Evolutionary conservation across 1,140 invertebrate species (phyloP).

Genomic region (Diprion similis): DNA sequence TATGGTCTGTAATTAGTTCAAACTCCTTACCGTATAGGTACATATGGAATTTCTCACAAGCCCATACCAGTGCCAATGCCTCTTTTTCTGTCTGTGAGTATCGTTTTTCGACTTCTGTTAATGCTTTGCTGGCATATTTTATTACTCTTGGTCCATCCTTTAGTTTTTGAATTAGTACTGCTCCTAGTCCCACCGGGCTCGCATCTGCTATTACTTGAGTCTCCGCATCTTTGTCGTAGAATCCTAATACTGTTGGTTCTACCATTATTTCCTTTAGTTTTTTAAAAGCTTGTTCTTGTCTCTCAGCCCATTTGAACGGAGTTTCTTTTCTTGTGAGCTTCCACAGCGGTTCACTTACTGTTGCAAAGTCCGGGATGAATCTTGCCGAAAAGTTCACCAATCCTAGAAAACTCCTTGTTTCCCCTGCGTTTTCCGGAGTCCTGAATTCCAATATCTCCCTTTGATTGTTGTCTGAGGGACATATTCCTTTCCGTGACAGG

Average conservation of each 20-base stretch:
- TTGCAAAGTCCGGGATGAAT: slow-evolving; percentile 17
- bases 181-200: slow-evolving; percentile 50
- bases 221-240: slow-evolving; percentile 47
- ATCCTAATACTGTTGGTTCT: slow-evolving; percentile 38
- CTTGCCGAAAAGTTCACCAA: slow-evolving; percentile 9
- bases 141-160: slow-evolving; percentile 28
- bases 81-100: slow-evolving; percentile 48
- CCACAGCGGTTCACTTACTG: slow-evolving; percentile 28
- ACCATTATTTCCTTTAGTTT: slow-evolving; percentile 41
- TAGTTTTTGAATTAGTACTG: slow-evolving; percentile 38
- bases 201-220: slow-evolving; percentile 58
- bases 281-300: slow-evolving; percentile 39
- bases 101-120: slow-evolving; percentile 36
- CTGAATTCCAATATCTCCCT: slow-evolving; percentile 5
- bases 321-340: slow-evolving; percentile 29
- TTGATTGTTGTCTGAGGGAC: neutral
- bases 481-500: slow-evolving; percentile 8
- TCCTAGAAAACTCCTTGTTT: slow-evolving; percentile 18
- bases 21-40: slow-evolving; percentile 40
- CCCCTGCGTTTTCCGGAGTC: slow-evolving; percentile 5
- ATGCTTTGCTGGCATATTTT: slow-evolving; percentile 34
- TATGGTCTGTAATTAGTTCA: slow-evolving; percentile 47
- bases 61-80: slow-evolving; percentile 34
- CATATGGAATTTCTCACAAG: slow-evolving; percentile 27
- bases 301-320: slow-evolving; percentile 30